phyloP scores from a whole-genome alignment of 1,140 invertebrate species.

The Hypothenemus hampei region DNA sequence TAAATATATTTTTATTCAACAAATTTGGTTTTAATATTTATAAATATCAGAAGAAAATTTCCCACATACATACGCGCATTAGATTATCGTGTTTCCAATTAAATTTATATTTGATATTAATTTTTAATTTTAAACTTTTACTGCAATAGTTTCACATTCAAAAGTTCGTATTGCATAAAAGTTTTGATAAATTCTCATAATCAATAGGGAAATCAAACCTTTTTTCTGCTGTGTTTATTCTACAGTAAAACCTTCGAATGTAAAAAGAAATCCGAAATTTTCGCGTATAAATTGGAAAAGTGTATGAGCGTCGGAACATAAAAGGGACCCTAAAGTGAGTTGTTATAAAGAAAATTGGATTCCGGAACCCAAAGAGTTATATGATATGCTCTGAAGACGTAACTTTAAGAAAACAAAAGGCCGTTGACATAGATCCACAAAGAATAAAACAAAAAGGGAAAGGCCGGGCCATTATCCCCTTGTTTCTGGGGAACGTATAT shows the following conservation, averaged over 20 bases:
- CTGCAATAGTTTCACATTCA: too few relatives aligned
- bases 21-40: too few relatives aligned
- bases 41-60: too few relatives aligned
- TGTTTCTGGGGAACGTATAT: conserved; percentile 17
- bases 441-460: conserved; percentile 19
- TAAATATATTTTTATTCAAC: too few relatives aligned
- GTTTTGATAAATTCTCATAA: too few relatives aligned
- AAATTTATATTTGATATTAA: too few relatives aligned
- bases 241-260: background rate
- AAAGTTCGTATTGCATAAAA: too few relatives aligned
- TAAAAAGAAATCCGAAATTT: conserved; percentile 13
- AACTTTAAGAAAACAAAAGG: conserved; percentile 21
- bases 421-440: conserved; percentile 10
- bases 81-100: too few relatives aligned
- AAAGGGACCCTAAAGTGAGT: conserved; percentile 20
- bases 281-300: conserved; percentile 11
- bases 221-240: background rate
- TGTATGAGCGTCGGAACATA: conserved; percentile 11
- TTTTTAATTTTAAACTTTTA: too few relatives aligned
- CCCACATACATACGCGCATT: too few relatives aligned
- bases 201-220: too few relatives aligned
- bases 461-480: conserved; percentile 11
- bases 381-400: conserved; percentile 19
- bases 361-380: conserved; percentile 19
- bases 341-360: conserved; percentile 22